These are phyloP conservation scores for Megalopta genalis DNA, from an alignment of 1,140 invertebrate species.

Conservation along the genomic window DNA sequence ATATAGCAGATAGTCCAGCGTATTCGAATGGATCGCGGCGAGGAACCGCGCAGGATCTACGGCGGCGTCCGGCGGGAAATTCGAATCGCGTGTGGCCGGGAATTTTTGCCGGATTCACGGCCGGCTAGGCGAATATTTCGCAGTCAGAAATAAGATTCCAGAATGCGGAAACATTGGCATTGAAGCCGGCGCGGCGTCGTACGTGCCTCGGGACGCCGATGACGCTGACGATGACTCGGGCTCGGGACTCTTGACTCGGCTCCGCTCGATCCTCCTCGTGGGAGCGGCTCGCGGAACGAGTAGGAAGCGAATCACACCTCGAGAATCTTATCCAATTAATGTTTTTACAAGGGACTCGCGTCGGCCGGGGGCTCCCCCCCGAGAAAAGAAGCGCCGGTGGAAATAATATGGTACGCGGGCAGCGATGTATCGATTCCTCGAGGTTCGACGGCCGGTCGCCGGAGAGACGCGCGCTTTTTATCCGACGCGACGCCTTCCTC, in stretches of 20 bases:
- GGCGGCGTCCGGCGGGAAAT: no score
- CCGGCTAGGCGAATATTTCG: slow-evolving; percentile 48
- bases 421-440: slow-evolving; percentile 12
- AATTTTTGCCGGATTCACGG: slow-evolving; percentile 34
- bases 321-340: slow-evolving; percentile 61
- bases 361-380: no score
- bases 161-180: slow-evolving; percentile 69
- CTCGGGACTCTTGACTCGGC: no score
- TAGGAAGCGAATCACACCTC: slow-evolving; percentile 55
- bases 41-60: no score
- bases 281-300: slow-evolving; percentile 49
- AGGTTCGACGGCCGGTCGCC: not conserved
- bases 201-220: slow-evolving; percentile 59
- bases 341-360: slow-evolving; percentile 36
- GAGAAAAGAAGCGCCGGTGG: not conserved
- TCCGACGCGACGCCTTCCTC: not conserved
- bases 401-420: slow-evolving; percentile 5
- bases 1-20: no score
- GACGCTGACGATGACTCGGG: slow-evolving; percentile 33
- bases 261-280: slow-evolving; percentile 41
- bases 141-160: slow-evolving; percentile 60
- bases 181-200: slow-evolving; percentile 33
- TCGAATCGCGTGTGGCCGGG: not conserved
- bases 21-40: no score
- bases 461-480: slow-evolving; percentile 10